Base-by-base conservation (phyloP, 2,888 invertebrate species). In the Branchellion lobata region DNA sequence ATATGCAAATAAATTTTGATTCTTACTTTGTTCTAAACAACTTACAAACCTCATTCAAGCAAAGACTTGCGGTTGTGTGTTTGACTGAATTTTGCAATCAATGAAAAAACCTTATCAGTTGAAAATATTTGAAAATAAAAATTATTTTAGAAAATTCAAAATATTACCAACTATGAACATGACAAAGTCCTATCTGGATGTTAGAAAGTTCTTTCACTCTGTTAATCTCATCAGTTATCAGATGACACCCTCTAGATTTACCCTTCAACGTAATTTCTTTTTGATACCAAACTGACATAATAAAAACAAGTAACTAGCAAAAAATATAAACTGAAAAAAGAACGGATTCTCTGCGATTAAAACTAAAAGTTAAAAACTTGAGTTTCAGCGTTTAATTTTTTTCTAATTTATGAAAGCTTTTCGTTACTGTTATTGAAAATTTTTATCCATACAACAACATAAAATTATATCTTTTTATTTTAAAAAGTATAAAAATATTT, bases 251-350 rank as follows among this genome's bases (percentile, higher is more conserved):
- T 88, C 96, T 91, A 89, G 95, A 95, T 90, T 95, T 95, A 86
- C 96, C 94, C 89, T 95, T 91, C 89, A 97, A 91, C 90, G 94
- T 94, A 89, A 97, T 93, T 91, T 95, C 95, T 90, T 94, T 93
- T 90, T 97, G 96, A 91, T 95, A 95, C 96, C 96, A 97, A 90
- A 95, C 95, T 89, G 94, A n/a, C n/a, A n/a, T n/a, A n/a, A n/a
- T n/a, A n/a, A n/a, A n/a, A n/a, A n/a, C n/a, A n/a, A n/a, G n/a
- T n/a, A n/a, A n/a, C n/a, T n/a, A n/a, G n/a, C n/a, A n/a, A n/a
- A n/a, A n/a, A n/a, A n/a, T n/a, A n/a, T n/a, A n/a, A n/a, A n/a
- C n/a, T n/a, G n/a, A n/a, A n/a, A n/a, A n/a, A n/a, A n/a, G n/a
- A n/a, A n/a, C n/a, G n/a, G n/a, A n/a, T n/a, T n/a, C n/a, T n/a